These are phyloP conservation scores for Amiota communis DNA, from an alignment of 2,888 invertebrate genomes.

Conservation along the genomic window DNA sequence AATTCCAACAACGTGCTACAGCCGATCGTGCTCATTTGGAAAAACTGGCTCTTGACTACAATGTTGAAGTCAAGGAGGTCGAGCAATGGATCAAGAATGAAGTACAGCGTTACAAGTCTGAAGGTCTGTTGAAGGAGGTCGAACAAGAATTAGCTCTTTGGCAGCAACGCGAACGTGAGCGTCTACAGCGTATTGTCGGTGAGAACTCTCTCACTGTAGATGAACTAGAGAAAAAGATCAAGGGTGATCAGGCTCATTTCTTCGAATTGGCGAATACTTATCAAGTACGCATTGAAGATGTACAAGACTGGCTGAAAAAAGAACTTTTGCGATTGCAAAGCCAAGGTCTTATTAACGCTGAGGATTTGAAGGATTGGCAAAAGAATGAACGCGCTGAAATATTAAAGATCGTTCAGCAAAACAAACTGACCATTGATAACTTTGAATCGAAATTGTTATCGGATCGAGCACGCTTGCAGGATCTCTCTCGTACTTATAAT, in stretches of 20 bases:
- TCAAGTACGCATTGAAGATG: slow-evolving; percentile 65
- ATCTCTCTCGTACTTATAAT: slow-evolving; percentile 66
- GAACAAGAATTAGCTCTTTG: slow-evolving; percentile 65
- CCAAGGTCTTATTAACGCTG: slow-evolving; percentile 66
- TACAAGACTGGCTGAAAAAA: slow-evolving; percentile 69
- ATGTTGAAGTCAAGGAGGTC: slow-evolving; percentile 69
- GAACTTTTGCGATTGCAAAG: slow-evolving; percentile 65
- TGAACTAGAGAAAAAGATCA: slow-evolving; percentile 67
- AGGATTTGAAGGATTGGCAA: slow-evolving; percentile 70
- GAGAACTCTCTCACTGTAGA: slow-evolving; percentile 67
- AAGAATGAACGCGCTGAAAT: slow-evolving; percentile 64
- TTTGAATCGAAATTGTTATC: slow-evolving; percentile 63
- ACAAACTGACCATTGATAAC: slow-evolving; percentile 68
- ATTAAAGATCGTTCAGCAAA: slow-evolving; percentile 62
- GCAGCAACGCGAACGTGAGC: slow-evolving; percentile 69
- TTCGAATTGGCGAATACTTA: slow-evolving; percentile 66
- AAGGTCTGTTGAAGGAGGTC: slow-evolving; percentile 68
- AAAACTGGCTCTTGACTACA: slow-evolving; percentile 65
- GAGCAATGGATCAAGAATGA: slow-evolving; percentile 69
- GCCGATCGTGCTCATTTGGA: slow-evolving; percentile 67
- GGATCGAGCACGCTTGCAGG: slow-evolving; percentile 64
- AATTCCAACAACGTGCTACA: slow-evolving; percentile 66
- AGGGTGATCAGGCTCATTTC: slow-evolving; percentile 65
- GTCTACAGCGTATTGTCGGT: slow-evolving; percentile 62
- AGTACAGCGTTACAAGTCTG: slow-evolving; percentile 63